Evolutionary conservation across 2,888 invertebrate genomes (phyloP).

Genomic region (Abrostola tripartita): DNA sequence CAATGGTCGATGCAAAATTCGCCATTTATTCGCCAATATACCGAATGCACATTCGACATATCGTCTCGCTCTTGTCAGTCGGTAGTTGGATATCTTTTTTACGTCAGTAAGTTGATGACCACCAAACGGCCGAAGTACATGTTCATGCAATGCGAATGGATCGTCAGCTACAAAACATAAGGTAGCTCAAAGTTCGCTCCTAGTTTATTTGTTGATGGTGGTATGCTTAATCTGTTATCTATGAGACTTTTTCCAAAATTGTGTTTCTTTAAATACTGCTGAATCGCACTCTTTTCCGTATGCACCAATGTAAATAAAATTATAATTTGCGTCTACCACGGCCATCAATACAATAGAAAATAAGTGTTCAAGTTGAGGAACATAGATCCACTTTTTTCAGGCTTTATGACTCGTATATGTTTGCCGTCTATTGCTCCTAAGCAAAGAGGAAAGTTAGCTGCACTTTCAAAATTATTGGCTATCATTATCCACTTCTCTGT

Average conservation of each 20-base stretch:
- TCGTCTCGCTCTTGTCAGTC: conserved; percentile 22
- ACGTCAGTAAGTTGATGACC: conserved; percentile 23
- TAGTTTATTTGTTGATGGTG: conserved; percentile 10
- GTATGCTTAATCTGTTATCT: conserved; percentile 15
- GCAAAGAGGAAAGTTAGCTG: conserved; percentile 16
- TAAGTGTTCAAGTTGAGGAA: conserved; percentile 22
- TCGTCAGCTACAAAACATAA: conserved; percentile 20
- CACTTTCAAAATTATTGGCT: conserved; percentile 30
- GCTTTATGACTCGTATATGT: conserved; percentile 50
- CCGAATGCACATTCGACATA: conserved; percentile 25
- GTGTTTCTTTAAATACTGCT: conserved; percentile 18
- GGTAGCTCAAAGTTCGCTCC: conserved; percentile 16
- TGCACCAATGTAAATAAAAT: conserved; percentile 20
- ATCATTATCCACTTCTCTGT: conserved; percentile 32
- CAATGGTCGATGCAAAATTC: conserved; percentile 18
- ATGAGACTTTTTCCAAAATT: conserved; percentile 24
- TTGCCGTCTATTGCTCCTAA: conserved; percentile 51
- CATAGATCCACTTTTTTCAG: conserved; percentile 32
- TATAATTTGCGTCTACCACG: conserved; percentile 23
- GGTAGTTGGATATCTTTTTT: conserved; percentile 25
- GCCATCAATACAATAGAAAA: conserved; percentile 25
- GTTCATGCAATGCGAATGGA: conserved; percentile 19
- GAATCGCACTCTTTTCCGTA: conserved; percentile 29
- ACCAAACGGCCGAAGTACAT: conserved; percentile 23
- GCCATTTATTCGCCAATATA: conserved; percentile 24